Evolutionary conservation across 2,888 invertebrate species (phyloP).

Genomic region (Archips crataeganus): DNA sequence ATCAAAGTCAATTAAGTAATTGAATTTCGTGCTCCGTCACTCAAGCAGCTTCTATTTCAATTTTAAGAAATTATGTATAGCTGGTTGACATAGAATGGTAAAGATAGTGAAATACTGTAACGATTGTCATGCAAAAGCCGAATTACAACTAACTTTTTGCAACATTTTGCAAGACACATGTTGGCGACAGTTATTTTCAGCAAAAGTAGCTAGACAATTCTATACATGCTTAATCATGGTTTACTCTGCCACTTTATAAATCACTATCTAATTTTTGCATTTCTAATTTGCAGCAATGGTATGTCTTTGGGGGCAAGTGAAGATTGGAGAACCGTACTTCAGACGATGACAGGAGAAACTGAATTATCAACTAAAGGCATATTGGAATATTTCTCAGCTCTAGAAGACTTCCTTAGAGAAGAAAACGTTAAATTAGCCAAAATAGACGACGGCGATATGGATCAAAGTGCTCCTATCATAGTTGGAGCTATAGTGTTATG

Average conservation of each 20-base stretch:
- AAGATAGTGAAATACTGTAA: too few relatives aligned
- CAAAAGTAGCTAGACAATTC: too few relatives aligned
- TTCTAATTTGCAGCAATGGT: slow-evolving; percentile 67
- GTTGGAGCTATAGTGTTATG: slow-evolving; percentile 71
- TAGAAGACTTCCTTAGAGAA: slow-evolving; percentile 63
- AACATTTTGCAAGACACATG: too few relatives aligned
- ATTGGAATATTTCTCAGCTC: slow-evolving; percentile 70
- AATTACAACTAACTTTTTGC: too few relatives aligned
- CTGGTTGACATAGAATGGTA: too few relatives aligned
- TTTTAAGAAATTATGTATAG: too few relatives aligned
- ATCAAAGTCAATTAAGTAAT: background rate
- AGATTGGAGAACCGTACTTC: slow-evolving; percentile 75
- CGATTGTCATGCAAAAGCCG: too few relatives aligned
- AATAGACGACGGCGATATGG: slow-evolving; percentile 63
- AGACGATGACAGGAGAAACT: slow-evolving; percentile 74
- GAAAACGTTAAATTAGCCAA: slow-evolving; percentile 64
- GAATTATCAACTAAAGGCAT: slow-evolving; percentile 75
- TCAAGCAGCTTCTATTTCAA: background rate
- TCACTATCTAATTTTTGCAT: background rate
- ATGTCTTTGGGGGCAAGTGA: slow-evolving; percentile 79
- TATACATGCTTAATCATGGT: too few relatives aligned
- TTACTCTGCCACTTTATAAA: too few relatives aligned
- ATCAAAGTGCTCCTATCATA: slow-evolving; percentile 72
- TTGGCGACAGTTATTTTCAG: too few relatives aligned
- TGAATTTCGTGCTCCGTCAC: background rate